Percentiles rank a stretch among this genome's conserved stretches.
Conservation (phyloP, 1,140 invertebrate genomes). For the Oscheius sp. region DNA sequence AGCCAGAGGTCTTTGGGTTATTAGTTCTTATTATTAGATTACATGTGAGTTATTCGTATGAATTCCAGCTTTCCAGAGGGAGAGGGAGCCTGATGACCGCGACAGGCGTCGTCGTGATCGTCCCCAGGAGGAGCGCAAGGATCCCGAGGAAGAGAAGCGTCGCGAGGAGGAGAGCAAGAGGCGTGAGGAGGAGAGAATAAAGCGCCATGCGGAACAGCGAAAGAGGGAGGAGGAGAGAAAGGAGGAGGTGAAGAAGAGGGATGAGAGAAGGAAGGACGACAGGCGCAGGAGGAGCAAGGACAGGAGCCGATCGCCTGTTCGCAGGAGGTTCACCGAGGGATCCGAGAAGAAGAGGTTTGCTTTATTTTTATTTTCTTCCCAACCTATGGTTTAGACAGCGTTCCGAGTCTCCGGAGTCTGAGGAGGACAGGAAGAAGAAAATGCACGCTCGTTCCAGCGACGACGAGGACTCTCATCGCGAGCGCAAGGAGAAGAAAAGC, state of each 20-base stretch:
- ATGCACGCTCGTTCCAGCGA: not conserved
- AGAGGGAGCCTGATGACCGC: not conserved
- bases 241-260: not conserved
- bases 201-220: slow-evolving; percentile 8
- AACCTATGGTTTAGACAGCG: not conserved
- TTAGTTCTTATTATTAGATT: no score
- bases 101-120: not conserved
- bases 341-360: not conserved
- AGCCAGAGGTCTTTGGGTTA: no score
- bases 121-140: slow-evolving; percentile 1
- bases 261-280: not conserved
- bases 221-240: slow-evolving; percentile 13
- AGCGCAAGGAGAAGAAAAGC: slow-evolving; percentile 10
- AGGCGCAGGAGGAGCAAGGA: slow-evolving; percentile 1
- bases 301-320: not conserved
- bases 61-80: slow-evolving; percentile 7
- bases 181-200: slow-evolving; percentile 9
- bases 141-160: not conserved
- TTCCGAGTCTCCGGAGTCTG: not conserved
- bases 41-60: not conserved
- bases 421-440: slow-evolving; percentile 10
- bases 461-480: not conserved
- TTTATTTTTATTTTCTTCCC: not conserved
- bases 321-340: slow-evolving; percentile 4
- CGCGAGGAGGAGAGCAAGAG: slow-evolving; percentile 14